These are phyloP conservation scores for Sinocyclocheilus rhinocerous DNA, from an alignment of 2,113 vertebrate species.

Conservation along the genomic window DNA sequence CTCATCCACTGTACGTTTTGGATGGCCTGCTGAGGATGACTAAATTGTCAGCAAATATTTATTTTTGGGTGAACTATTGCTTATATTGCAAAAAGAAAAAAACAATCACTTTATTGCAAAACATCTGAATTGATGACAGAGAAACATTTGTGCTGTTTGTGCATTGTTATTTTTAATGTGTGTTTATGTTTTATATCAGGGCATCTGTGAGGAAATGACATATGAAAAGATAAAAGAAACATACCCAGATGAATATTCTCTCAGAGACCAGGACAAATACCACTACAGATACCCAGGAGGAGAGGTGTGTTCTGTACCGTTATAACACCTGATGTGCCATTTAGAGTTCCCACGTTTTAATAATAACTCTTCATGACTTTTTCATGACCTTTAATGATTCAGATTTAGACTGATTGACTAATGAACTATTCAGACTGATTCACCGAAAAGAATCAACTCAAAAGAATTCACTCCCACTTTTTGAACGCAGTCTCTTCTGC, in stretches of 20 bases:
- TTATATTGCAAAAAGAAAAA: not conserved
- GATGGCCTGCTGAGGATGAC: no score
- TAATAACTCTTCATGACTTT: not conserved
- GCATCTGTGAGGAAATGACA: conserved; percentile 96
- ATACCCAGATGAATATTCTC: conserved; percentile 88
- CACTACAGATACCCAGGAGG: conserved; percentile 95
- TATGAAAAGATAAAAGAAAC: conserved; percentile 85
- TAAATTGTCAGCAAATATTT: no score
- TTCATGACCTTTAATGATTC: not conserved
- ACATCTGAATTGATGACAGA: not conserved
- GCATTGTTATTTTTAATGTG: not conserved
- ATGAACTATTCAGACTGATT: no score
- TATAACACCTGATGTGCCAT: not conserved
- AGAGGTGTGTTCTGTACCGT: conserved; percentile 73
- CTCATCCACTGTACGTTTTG: no score
- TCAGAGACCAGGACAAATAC: conserved; percentile 94
- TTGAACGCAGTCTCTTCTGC: no score
- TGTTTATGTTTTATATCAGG: conserved; percentile 72
- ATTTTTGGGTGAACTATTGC: not conserved
- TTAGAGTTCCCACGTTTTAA: no score
- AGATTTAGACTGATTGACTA: no score
- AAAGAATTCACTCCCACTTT: no score
- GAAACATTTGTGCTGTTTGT: conserved; percentile 20
- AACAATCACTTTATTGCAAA: not conserved
- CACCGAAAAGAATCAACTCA: no score